Percentiles rank a stretch among this genome's conserved stretches.
Conservation (phyloP, 2,888 invertebrate species). For the Neocrepidodera transversa region DNA sequence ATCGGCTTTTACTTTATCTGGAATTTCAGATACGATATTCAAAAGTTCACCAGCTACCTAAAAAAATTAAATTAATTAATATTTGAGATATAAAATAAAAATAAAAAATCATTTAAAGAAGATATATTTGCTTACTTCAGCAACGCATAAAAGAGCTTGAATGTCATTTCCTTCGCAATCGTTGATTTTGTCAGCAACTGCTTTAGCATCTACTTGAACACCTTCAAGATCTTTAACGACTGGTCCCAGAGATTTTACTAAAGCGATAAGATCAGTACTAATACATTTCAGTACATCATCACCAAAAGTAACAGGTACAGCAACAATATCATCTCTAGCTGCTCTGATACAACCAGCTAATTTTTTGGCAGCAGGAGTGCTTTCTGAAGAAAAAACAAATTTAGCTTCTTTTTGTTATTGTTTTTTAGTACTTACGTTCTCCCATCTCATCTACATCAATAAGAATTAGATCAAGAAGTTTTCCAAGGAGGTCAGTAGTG, state of each 20-base stretch:
- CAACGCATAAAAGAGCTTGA: background rate
- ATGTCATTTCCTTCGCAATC: constrained; percentile 1
- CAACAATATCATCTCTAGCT: background rate
- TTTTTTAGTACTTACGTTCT: background rate
- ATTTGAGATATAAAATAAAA: too few species aligned
- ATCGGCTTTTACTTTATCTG: background rate
- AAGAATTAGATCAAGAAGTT: background rate
- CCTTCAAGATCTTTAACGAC: background rate
- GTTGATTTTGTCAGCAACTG: background rate
- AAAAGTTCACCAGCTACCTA: constrained; percentile 11
- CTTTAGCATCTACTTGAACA: background rate
- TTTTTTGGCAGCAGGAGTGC: background rate
- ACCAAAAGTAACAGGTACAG: background rate
- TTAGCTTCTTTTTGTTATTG: background rate
- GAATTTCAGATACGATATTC: background rate
- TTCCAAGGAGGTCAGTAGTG: background rate
- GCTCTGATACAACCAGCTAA: background rate
- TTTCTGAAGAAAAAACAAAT: background rate
- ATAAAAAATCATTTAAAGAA: too few species aligned
- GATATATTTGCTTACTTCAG: background rate
- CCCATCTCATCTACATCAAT: background rate
- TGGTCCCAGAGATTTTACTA: background rate
- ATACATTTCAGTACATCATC: constrained; percentile 2
- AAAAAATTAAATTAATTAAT: constrained; percentile 1
- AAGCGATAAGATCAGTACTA: background rate